Evolutionary conservation across 2,113 vertebrate genomes (phyloP).

Genomic region (Apodemus speciosus): DNA sequence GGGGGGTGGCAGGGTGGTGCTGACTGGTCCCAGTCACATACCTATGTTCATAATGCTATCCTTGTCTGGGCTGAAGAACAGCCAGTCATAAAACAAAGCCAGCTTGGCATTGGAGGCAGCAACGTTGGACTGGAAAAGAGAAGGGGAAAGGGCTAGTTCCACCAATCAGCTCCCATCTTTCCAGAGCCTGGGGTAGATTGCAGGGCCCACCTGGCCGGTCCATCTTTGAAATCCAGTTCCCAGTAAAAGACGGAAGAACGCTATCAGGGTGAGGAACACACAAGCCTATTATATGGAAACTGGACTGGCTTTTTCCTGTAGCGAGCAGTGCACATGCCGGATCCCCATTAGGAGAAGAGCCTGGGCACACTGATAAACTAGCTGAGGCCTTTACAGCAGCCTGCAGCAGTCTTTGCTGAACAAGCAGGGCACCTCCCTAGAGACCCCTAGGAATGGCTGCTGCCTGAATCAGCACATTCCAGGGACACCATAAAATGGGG

Average conservation of each 20-base stretch:
- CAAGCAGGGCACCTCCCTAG: background rate
- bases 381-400: background rate
- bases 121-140: conserved; percentile 91
- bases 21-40: conserved; percentile 65
- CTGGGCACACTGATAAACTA: background rate
- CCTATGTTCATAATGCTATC: conserved; percentile 99
- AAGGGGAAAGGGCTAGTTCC: background rate
- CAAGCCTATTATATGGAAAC: background rate
- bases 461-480: conserved; percentile 62
- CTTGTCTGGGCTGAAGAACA: conserved; percentile 98
- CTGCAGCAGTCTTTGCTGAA: background rate
- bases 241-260: background rate
- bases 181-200: background rate
- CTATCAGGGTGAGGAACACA: background rate
- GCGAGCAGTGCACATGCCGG: background rate
- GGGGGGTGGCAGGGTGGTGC: background rate
- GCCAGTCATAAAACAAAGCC: conserved; percentile 98
- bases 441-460: background rate
- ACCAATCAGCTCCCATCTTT: background rate
- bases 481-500: background rate
- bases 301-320: background rate
- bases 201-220: background rate
- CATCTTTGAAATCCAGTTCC: background rate
- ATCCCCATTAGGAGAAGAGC: background rate
- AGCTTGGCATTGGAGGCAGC: conserved; percentile 98